Evolutionary conservation across 2,888 invertebrate species (phyloP).

Genomic region (Pammene aurita): DNA sequence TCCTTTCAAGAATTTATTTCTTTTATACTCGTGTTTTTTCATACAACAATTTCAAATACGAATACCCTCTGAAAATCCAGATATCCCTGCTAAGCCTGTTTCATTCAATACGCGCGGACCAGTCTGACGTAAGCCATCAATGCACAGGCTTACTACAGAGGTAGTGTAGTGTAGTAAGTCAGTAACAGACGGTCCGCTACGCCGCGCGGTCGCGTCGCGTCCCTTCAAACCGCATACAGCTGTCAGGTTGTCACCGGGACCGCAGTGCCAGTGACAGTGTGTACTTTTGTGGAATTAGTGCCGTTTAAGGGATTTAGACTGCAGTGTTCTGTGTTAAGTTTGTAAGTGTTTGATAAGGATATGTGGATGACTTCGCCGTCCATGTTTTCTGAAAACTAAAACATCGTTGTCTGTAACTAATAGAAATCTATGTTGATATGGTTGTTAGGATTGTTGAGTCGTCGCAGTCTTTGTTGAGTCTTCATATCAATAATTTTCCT

Average conservation of each 20-base stretch:
- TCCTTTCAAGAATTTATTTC: too few relatives aligned
- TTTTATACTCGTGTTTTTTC: too few relatives aligned
- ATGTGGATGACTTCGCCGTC: slow-evolving; percentile 69
- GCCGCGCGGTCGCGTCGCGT: slow-evolving; percentile 62
- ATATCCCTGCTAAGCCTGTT: slow-evolving; percentile 46
- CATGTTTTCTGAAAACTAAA: slow-evolving; percentile 52
- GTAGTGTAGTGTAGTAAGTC: slow-evolving; percentile 50
- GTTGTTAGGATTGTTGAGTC: slow-evolving; percentile 30
- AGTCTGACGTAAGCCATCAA: slow-evolving; percentile 74
- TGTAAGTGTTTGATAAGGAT: slow-evolving; percentile 71
- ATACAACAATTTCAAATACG: too few relatives aligned
- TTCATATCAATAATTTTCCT: slow-evolving; percentile 26
- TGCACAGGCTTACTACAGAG: slow-evolving; percentile 58
- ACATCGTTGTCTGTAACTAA: slow-evolving; percentile 12
- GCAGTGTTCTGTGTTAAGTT: slow-evolving; percentile 49
- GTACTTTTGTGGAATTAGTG: slow-evolving; percentile 27
- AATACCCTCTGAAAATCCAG: slow-evolving; percentile 14
- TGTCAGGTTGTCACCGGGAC: slow-evolving; percentile 43
- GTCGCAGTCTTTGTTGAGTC: neutral
- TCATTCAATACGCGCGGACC: slow-evolving; percentile 72
- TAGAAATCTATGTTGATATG: neutral
- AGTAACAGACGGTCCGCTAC: slow-evolving; percentile 69
- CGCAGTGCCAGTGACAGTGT: slow-evolving; percentile 26
- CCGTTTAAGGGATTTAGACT: slow-evolving; percentile 6
- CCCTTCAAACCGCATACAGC: slow-evolving; percentile 47